These are phyloP conservation scores for Temnothorax ravouxi DNA, from an alignment of 2,888 invertebrate species.

Conservation along the genomic window DNA sequence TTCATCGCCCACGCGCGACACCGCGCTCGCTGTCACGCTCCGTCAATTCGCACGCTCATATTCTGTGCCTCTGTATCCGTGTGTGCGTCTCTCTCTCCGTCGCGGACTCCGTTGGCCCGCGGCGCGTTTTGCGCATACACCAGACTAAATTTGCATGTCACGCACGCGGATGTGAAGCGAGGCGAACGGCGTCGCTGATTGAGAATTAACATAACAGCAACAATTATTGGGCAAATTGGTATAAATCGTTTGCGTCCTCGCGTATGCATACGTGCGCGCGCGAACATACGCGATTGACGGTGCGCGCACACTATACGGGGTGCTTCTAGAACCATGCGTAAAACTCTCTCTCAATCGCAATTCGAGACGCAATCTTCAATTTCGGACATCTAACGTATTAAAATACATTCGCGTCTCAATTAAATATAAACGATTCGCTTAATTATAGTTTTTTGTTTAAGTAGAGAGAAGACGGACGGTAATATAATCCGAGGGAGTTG, in stretches of 20 bases:
- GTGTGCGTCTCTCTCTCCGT: background rate
- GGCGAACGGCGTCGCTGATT: conserved; percentile 79
- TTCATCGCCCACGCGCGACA: conserved; percentile 45
- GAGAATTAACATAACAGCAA: conserved; percentile 85
- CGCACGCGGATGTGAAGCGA: conserved; percentile 72
- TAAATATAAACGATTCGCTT: background rate
- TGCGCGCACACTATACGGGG: conserved; percentile 31
- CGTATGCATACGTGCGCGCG: conserved; percentile 53
- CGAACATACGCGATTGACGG: conserved; percentile 30
- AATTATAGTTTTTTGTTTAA: too few species aligned
- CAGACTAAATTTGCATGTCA: conserved; percentile 80
- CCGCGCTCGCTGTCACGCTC: conserved; percentile 44
- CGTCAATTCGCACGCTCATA: conserved; percentile 48
- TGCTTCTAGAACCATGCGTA: conserved; percentile 19
- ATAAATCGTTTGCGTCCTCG: conserved; percentile 79
- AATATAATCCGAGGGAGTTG: conserved; percentile 13
- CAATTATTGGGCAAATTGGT: conserved; percentile 84
- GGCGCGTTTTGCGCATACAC: conserved; percentile 55
- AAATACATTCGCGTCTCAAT: background rate
- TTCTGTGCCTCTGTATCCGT: conserved; percentile 36
- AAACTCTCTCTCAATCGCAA: background rate
- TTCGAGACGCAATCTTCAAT: too few species aligned
- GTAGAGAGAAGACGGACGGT: background rate
- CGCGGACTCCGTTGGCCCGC: conserved; percentile 8
- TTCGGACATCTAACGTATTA: background rate